Evolutionary conservation across 1,140 invertebrate genomes (phyloP).

Genomic region (Drosophila littoralis): DNA sequence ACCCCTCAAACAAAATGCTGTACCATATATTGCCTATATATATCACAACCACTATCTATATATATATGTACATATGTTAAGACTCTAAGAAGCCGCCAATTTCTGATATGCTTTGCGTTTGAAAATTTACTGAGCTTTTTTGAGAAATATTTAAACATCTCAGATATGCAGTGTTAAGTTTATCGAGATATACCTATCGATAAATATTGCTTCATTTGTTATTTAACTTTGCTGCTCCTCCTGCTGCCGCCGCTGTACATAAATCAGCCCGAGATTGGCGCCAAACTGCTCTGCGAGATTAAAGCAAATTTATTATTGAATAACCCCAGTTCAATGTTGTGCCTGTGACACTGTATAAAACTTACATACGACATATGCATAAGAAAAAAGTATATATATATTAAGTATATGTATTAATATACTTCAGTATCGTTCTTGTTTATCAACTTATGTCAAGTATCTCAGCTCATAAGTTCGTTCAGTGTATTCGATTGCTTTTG

Average conservation of each 20-base stretch:
- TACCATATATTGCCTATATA: slow-evolving; percentile 53
- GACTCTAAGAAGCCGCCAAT: slow-evolving; percentile 30
- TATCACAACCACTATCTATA: slow-evolving; percentile 1
- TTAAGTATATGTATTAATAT: slow-evolving; percentile 14
- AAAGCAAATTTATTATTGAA: slow-evolving; percentile 27
- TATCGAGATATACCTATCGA: slow-evolving; percentile 33
- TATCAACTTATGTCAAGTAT: slow-evolving; percentile 1
- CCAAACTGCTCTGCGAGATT: slow-evolving; percentile 17
- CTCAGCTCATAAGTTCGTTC: slow-evolving; percentile 34
- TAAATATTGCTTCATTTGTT: slow-evolving; percentile 25
- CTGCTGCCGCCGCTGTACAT: slow-evolving; percentile 35
- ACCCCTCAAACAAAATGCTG: slow-evolving; percentile 46
- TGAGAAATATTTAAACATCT: not conserved
- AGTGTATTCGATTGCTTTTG: slow-evolving; percentile 47
- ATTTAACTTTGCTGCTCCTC: slow-evolving; percentile 32
- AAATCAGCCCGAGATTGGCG: slow-evolving; percentile 7
- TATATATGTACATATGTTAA: slow-evolving; percentile 12
- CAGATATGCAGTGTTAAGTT: not conserved
- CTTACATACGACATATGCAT: not conserved
- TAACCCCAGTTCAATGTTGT: slow-evolving; percentile 40
- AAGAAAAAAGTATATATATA: not conserved
- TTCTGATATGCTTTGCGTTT: slow-evolving; percentile 40
- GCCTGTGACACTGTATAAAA: slow-evolving; percentile 32
- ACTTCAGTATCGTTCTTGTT: not conserved
- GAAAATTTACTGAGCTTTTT: not conserved